Evolutionary conservation across 2,797 vertebrate species (phyloP), one percentile per base, ranked within the genome.

Genomic region (Ctenosaura bakeri): DNA sequence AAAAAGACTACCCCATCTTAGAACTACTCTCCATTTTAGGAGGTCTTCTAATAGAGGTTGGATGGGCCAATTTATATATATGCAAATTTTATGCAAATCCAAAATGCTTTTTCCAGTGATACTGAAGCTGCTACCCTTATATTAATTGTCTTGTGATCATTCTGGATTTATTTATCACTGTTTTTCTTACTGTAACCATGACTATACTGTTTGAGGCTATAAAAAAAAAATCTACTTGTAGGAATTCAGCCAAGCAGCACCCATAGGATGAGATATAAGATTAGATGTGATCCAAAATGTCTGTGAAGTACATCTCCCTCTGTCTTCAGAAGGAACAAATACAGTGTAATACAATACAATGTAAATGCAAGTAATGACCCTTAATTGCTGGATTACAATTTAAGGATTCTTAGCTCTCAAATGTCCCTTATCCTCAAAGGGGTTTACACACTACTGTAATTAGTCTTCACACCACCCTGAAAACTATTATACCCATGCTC

Each of bases 371-470:
- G 78, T 69, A 76, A 91, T 83, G 56, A 54, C 71, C 85, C 78
- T 91, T 83, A 74, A 82, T 82, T 76, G 78, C 69, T 77, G 69
- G 69, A 82, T 86, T 35, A 74, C 77, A 66, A 22, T 74, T 32
- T 89, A 86, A 82, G 35, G 78, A 77, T 86, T 46, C 56, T 86
- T 71, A 46, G 54, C 20, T 86, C 78, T 83, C 83, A 81, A 89
- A 32, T 50, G 50, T 24, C 42, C 32, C 38, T 89, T 86, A 77
- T 82, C 46, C 86, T 89, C 71, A 78, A 69, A 83, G 26, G 73
- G 50, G 20, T 76, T 85, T 89, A 77, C 46, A 83, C 59, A 89
- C 78, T 71, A n/a, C n/a, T n/a, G n/a, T n/a, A 91, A 88, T 69
- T 86, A 88, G 78, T 69, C 88, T 87, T 83, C 52, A 83, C 52